Conservation (phyloP, 2,113 vertebrate genomes). For the Platanista minor region DNA sequence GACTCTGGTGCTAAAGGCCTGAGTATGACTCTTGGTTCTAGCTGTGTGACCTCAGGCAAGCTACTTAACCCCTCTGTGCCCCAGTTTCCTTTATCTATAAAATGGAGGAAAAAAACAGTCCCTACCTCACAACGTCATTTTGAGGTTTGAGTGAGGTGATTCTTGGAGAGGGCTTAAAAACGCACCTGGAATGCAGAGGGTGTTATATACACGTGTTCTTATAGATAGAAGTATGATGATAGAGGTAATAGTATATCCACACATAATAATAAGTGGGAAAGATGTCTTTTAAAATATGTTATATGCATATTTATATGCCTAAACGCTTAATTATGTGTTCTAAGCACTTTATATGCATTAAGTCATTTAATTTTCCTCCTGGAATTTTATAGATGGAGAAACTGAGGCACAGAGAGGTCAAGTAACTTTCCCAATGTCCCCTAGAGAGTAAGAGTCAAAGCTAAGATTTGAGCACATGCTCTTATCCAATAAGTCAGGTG, state of each 20-base stretch:
- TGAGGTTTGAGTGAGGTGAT: neutral
- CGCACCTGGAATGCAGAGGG: neutral
- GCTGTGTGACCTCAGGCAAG: neutral
- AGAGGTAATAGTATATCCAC: too few species aligned
- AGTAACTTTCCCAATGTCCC: neutral
- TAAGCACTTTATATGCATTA: neutral
- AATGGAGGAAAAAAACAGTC: neutral
- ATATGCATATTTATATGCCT: too few species aligned
- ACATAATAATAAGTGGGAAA: neutral
- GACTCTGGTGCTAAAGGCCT: neutral
- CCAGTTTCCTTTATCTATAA: neutral
- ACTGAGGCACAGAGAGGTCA: neutral
- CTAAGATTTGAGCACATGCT: neutral
- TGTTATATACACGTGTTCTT: neutral
- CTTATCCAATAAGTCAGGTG: neutral
- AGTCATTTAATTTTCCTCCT: neutral
- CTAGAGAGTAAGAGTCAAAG: neutral
- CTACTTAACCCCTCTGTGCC: neutral
- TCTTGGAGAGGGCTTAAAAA: neutral
- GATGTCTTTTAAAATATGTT: neutral
- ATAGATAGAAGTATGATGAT: neutral
- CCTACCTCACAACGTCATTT: neutral
- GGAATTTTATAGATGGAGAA: neutral
- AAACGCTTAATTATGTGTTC: neutral
- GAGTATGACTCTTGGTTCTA: neutral